Evolutionary conservation across 2,797 vertebrate species (phyloP).

Genomic region (Heterohyrax brucei): DNA sequence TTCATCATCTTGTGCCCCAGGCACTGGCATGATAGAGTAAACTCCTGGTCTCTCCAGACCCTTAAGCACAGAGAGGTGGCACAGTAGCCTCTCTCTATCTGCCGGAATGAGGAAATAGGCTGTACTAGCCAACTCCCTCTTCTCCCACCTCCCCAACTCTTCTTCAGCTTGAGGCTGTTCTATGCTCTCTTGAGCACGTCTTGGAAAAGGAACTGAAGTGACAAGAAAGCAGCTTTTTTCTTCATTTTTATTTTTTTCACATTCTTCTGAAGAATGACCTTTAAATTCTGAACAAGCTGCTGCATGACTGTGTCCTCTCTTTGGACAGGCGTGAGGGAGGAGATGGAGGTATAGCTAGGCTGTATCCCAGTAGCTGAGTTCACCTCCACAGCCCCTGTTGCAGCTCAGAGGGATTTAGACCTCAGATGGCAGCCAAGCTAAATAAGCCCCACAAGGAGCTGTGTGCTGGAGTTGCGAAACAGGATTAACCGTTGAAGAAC

Average conservation of each 20-base stretch:
- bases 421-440: conserved; percentile 46
- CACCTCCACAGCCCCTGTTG: neutral
- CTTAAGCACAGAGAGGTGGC: neutral
- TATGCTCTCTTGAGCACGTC: conserved; percentile 57
- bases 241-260: neutral
- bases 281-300: conserved; percentile 42
- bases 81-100: conserved; percentile 4
- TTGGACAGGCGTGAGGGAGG: neutral
- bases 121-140: neutral
- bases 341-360: neutral
- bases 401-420: conserved; percentile 22
- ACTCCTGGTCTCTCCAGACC: neutral
- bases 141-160: neutral
- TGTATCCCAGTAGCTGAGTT: neutral
- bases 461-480: conserved; percentile 24
- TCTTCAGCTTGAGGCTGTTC: conserved; percentile 51
- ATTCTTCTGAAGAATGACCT: conserved; percentile 56
- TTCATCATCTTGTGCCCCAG: neutral
- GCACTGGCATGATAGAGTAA: neutral
- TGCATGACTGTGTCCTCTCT: neutral
- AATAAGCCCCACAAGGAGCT: conserved; percentile 58
- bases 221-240: conserved; percentile 20
- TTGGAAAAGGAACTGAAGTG: conserved; percentile 68
- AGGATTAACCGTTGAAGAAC: conserved; percentile 20
- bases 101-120: conserved; percentile 64